Conservation (phyloP, 2,113 vertebrate genomes). For the Illadopsis cleaveri region DNA sequence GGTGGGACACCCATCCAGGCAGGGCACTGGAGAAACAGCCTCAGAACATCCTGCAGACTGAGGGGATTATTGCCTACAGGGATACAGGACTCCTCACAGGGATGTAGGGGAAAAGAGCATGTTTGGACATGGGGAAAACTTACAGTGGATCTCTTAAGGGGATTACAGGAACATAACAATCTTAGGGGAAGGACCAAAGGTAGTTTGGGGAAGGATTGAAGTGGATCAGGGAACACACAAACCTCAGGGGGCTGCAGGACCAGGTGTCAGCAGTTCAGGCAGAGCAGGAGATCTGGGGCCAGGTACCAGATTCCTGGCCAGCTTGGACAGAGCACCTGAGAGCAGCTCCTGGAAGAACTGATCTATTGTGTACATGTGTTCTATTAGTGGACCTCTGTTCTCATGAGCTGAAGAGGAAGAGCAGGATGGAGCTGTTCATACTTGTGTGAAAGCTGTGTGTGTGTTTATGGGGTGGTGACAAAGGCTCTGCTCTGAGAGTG, state of each 20-base stretch:
- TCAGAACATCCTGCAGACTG: not conserved
- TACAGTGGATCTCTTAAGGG: not conserved
- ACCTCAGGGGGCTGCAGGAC: not conserved
- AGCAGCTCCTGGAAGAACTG: not conserved
- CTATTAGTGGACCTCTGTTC: not conserved
- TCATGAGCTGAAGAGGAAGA: not conserved
- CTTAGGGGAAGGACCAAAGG: not conserved
- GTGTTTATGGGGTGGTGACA: not conserved
- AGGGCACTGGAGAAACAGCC: not conserved
- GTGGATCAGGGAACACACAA: not conserved
- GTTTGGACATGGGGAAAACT: not conserved
- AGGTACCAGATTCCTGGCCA: fast-evolving
- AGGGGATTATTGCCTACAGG: not conserved
- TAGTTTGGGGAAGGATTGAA: not conserved
- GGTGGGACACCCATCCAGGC: not conserved
- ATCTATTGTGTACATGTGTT: fast-evolving
- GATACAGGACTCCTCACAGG: not conserved
- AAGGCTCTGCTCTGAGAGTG: not conserved
- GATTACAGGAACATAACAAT: not conserved
- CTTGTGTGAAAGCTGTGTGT: not conserved
- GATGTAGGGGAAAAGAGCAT: not conserved
- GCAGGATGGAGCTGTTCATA: not conserved
- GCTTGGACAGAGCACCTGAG: not conserved
- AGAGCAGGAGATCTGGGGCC: not conserved
- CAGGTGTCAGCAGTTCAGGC: not conserved